These are phyloP conservation scores for Cepphus grylle DNA, from an alignment of 2,113 vertebrate genomes.

Conservation along the genomic window DNA sequence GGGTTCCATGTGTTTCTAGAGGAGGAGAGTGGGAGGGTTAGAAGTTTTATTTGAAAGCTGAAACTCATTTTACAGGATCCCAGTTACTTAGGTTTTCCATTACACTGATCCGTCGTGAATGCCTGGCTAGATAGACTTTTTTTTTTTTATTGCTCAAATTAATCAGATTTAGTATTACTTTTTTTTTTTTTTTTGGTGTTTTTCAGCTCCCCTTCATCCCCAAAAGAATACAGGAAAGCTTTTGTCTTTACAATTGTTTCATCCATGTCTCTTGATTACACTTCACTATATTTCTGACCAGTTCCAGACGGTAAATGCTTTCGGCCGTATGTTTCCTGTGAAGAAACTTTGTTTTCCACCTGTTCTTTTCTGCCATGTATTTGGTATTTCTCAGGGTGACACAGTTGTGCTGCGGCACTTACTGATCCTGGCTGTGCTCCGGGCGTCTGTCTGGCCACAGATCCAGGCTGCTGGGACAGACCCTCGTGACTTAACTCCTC, in stretches of 20 bases:
- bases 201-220: not conserved
- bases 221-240: not conserved
- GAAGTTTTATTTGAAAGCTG: not conserved
- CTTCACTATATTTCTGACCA: not conserved
- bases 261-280: not conserved
- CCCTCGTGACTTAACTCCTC: not conserved
- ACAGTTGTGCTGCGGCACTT: not conserved
- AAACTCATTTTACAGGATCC: not conserved
- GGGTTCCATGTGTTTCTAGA: not conserved
- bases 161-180: not conserved
- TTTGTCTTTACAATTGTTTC: not conserved
- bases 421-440: not conserved
- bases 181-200: not conserved
- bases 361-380: not conserved
- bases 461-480: not conserved
- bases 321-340: not conserved
- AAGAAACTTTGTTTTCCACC: not conserved
- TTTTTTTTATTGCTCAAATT: not conserved
- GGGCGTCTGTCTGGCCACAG: not conserved
- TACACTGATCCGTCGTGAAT: not conserved
- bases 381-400: not conserved
- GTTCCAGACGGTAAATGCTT: not conserved
- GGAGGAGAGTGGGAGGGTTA: not conserved
- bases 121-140: not conserved
- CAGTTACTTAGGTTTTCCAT: not conserved